Evolutionary conservation across 2,888 invertebrate species (phyloP).

Genomic region (Linhomoeus sp.): DNA sequence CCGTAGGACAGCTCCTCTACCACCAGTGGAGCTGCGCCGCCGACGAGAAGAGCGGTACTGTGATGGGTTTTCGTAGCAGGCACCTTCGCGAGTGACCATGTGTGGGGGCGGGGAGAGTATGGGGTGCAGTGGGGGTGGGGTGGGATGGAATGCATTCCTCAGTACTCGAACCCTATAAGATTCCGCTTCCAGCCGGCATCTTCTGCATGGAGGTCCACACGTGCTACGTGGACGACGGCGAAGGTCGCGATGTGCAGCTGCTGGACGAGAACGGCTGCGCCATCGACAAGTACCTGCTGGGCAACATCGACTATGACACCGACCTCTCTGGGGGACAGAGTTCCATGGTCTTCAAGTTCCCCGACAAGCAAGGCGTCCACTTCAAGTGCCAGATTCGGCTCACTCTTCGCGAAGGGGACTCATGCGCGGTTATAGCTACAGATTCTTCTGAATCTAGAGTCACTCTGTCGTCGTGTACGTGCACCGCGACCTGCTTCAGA

Average conservation of each 20-base stretch:
- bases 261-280: conserved; percentile 23
- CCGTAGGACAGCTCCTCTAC: conserved; percentile 17
- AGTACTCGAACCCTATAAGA: too few species aligned
- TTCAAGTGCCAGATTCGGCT: conserved; percentile 22
- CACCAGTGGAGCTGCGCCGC: conserved; percentile 17
- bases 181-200: conserved; percentile 10
- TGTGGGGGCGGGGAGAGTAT: too few species aligned
- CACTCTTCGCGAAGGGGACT: conserved; percentile 12
- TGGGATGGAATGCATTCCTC: too few species aligned
- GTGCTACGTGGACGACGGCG: conserved; percentile 18
- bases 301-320: conserved; percentile 16
- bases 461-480: too few species aligned
- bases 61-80: too few species aligned
- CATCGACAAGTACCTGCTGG: conserved; percentile 17
- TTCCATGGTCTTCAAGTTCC: conserved; percentile 21
- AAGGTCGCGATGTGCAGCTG: conserved; percentile 16
- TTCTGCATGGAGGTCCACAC: conserved; percentile 21
- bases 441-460: too few species aligned
- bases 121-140: too few species aligned
- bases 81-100: too few species aligned
- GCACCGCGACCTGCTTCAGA: too few species aligned
- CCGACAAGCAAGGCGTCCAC: conserved; percentile 19
- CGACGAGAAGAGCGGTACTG: too few species aligned
- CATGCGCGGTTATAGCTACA: conserved; percentile 2
- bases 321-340: neutral